These are phyloP conservation scores for Pristiophorus japonicus DNA, from an alignment of 2,113 vertebrate genomes.

Conservation along the genomic window DNA sequence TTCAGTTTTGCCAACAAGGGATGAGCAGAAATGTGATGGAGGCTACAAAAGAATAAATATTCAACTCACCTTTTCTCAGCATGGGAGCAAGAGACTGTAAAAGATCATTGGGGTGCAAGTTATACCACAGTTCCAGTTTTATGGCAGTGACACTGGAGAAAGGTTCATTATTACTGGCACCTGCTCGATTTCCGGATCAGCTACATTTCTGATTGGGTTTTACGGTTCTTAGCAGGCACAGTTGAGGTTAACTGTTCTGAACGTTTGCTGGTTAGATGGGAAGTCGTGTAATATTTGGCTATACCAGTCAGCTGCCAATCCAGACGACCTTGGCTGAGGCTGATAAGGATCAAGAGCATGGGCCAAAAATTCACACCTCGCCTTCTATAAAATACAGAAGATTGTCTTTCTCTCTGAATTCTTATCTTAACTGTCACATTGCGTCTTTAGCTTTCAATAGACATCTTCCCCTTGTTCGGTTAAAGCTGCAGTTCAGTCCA, in stretches of 20 bases:
- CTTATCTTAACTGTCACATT: slow-evolving; percentile 8
- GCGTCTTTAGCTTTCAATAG: slow-evolving; percentile 14
- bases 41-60: background rate
- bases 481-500: background rate
- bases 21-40: background rate
- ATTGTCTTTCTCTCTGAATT: background rate
- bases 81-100: background rate
- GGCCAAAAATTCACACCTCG: slow-evolving; percentile 17
- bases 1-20: background rate
- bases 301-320: background rate
- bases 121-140: background rate
- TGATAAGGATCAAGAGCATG: background rate
- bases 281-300: background rate
- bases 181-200: background rate
- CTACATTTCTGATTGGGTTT: background rate
- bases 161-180: background rate
- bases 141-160: background rate
- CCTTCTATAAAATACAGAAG: slow-evolving; percentile 18
- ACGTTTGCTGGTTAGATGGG: background rate
- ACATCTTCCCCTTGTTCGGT: background rate
- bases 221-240: background rate
- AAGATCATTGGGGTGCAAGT: background rate
- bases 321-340: background rate
- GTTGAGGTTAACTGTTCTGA: background rate
- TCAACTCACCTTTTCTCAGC: background rate